Evolutionary conservation across 2,113 vertebrate species (phyloP).

Genomic region (Lamprotornis superbus): DNA sequence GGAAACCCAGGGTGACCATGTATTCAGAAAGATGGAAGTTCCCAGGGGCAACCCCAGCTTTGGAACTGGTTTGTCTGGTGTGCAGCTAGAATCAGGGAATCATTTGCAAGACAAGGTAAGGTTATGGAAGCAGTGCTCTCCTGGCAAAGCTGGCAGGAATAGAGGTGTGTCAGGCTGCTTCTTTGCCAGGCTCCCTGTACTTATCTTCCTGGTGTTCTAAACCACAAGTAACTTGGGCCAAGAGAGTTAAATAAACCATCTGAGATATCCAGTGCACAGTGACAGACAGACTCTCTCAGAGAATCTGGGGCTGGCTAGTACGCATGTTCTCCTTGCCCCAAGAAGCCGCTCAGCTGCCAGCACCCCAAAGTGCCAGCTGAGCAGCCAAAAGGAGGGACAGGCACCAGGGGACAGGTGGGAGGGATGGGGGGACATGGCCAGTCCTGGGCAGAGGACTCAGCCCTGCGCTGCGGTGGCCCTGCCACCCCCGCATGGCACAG

Average conservation of each 20-base stretch:
- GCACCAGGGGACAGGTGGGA: rapidly evolving
- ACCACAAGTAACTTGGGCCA: rapidly evolving
- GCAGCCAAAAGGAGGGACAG: not conserved
- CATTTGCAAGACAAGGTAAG: not conserved
- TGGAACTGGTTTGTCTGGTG: not conserved
- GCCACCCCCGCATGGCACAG: not conserved
- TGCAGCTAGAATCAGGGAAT: not conserved
- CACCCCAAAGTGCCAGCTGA: not conserved
- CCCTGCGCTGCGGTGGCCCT: rapidly evolving
- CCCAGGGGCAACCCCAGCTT: not conserved
- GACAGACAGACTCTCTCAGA: not conserved
- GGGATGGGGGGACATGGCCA: not conserved
- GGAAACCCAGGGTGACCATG: not conserved
- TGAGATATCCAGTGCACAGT: not conserved
- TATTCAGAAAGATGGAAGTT: not conserved
- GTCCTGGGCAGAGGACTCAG: not conserved
- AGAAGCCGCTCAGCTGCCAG: not conserved
- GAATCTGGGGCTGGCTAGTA: not conserved
- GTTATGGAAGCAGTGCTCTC: not conserved
- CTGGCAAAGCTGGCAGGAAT: not conserved
- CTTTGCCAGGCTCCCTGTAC: not conserved
- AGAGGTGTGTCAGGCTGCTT: not conserved
- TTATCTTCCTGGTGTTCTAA: not conserved
- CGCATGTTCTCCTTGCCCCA: not conserved
- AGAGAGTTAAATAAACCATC: not conserved